A percentile compares a stretch with the other conserved stretches of the same genome.
These are phyloP conservation scores for Orussus abietinus DNA, from an alignment of 1,140 invertebrate species.

Conservation along the genomic window DNA sequence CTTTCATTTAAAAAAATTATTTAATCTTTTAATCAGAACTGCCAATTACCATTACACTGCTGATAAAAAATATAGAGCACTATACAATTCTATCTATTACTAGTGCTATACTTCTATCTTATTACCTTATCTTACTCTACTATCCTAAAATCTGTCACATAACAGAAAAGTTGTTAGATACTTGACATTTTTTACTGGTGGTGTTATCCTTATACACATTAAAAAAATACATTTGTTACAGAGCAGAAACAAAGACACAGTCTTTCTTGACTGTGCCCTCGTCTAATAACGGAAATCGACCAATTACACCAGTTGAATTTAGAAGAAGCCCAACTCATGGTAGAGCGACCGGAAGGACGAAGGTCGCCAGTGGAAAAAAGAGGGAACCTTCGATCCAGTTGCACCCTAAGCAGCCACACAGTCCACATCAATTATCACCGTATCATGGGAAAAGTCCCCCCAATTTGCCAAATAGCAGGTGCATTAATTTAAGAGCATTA, in stretches of 20 bases:
- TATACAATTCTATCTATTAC: too few relatives aligned
- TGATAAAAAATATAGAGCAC: too few relatives aligned
- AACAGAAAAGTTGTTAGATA: too few relatives aligned
- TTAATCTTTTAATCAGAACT: too few relatives aligned
- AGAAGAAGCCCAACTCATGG: constrained; percentile 53
- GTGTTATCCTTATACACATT: background rate
- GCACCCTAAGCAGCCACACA: constrained; percentile 50
- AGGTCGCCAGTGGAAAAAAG: constrained; percentile 59
- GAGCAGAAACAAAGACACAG: constrained; percentile 35
- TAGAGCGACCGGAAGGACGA: constrained; percentile 62
- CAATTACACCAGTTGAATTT: constrained; percentile 51
- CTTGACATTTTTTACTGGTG: background rate
- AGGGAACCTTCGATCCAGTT: constrained; percentile 53
- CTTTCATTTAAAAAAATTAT: background rate
- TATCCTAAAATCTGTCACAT: too few relatives aligned
- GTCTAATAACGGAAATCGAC: constrained; percentile 29
- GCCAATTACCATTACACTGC: too few relatives aligned
- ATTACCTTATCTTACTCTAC: too few relatives aligned
- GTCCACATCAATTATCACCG: constrained; percentile 55
- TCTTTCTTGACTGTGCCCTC: constrained; percentile 20
- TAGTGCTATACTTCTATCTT: too few relatives aligned
- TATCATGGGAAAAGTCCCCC: constrained; percentile 52
- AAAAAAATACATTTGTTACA: constrained; percentile 13
- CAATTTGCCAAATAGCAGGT: constrained; percentile 51
- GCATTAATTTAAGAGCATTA: constrained; percentile 2